Evolutionary conservation across 2,113 vertebrate genomes (phyloP).

Genomic region (Gymnogyps californianus): DNA sequence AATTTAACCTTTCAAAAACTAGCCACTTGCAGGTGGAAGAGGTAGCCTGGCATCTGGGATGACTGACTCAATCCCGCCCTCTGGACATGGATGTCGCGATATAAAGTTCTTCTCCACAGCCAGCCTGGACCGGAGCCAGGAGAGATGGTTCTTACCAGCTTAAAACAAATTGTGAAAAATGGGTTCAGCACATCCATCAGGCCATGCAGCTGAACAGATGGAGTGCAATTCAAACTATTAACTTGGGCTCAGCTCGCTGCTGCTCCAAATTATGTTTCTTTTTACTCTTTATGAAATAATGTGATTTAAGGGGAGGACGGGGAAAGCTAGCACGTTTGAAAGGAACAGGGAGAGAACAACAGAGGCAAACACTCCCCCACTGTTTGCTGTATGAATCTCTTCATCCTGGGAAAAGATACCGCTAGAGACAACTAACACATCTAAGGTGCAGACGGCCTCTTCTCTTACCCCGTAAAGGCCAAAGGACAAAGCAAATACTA

Average conservation of each 20-base stretch:
- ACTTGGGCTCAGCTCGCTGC: slow-evolving; percentile 64
- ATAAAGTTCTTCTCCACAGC: slow-evolving; percentile 20
- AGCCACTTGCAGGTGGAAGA: background rate
- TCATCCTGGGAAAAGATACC: background rate
- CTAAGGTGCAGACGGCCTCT: background rate
- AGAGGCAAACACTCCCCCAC: slow-evolving; percentile 4
- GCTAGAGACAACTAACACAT: background rate
- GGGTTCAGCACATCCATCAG: slow-evolving; percentile 69
- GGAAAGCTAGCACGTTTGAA: background rate
- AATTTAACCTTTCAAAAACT: background rate
- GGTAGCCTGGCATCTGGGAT: background rate
- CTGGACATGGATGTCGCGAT: slow-evolving; percentile 37
- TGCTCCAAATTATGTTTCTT: slow-evolving; percentile 73
- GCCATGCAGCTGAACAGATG: slow-evolving; percentile 74
- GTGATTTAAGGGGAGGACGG: slow-evolving; percentile 8
- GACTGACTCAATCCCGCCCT: background rate
- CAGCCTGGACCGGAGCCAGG: slow-evolving; percentile 64
- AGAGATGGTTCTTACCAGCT: slow-evolving; percentile 65
- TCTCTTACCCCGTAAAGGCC: background rate
- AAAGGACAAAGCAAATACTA: slow-evolving; percentile 18
- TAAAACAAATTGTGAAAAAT: slow-evolving; percentile 77
- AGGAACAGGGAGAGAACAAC: background rate
- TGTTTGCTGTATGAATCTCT: slow-evolving; percentile 12
- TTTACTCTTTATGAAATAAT: slow-evolving; percentile 69
- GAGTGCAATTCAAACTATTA: slow-evolving; percentile 73